Percentiles rank a stretch among this genome's conserved stretches.
phyloP scores from a whole-genome alignment of 2,113 vertebrate species.

The Tragelaphus scriptus region DNA sequence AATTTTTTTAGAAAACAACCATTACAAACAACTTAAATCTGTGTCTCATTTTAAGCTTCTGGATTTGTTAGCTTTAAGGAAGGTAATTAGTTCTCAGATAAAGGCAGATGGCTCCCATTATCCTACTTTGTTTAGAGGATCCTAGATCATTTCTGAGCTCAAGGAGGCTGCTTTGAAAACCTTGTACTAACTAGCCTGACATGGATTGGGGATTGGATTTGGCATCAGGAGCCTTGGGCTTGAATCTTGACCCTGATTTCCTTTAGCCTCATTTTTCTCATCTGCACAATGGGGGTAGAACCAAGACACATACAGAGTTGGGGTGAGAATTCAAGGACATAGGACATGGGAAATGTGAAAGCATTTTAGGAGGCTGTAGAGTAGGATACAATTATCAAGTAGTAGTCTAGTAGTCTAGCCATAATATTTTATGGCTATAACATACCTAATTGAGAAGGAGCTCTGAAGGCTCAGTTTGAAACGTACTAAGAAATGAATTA shows the following conservation, averaged over 20 bases:
- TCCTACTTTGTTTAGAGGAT: background rate
- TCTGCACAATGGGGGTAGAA: slow-evolving; percentile 8
- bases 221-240: background rate
- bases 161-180: background rate
- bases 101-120: background rate
- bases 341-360: background rate
- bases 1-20: background rate
- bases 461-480: slow-evolving; percentile 1
- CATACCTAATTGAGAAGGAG: background rate
- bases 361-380: slow-evolving; percentile 7
- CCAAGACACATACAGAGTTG: background rate
- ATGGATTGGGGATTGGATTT: background rate
- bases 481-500: background rate
- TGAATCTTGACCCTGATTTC: background rate
- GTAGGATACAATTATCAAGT: slow-evolving; percentile 17
- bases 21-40: background rate
- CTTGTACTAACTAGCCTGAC: background rate
- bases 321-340: background rate
- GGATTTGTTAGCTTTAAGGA: slow-evolving; percentile 30
- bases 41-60: background rate
- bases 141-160: slow-evolving; percentile 1
- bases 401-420: background rate
- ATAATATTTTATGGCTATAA: background rate
- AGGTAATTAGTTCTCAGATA: background rate
- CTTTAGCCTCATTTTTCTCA: background rate